Percentiles rank a stretch among this genome's conserved stretches.
Evolutionary conservation across 2,888 invertebrate species (phyloP).

Genomic region (Proisotoma minuta): DNA sequence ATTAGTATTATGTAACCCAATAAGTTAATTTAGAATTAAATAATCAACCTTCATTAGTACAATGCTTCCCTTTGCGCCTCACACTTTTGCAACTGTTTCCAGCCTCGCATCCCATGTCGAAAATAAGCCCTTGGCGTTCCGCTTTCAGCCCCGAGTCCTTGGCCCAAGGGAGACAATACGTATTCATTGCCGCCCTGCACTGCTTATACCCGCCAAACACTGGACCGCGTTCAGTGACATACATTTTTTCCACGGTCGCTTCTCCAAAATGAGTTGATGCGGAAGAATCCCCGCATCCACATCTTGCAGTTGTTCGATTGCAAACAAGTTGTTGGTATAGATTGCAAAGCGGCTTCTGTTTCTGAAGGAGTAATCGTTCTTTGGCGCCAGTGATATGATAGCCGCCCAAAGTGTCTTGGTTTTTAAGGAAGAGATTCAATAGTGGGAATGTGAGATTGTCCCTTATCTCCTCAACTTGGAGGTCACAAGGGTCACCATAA

Average conservation of each 20-base stretch:
- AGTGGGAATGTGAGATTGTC: background rate
- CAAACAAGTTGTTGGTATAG: background rate
- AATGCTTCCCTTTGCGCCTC: background rate
- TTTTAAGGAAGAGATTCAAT: background rate
- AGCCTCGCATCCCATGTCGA: background rate
- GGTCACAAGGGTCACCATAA: background rate
- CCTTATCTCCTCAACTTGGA: background rate
- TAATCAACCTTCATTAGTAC: background rate
- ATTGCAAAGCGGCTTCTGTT: background rate
- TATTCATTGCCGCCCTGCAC: background rate
- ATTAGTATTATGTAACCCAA: background rate
- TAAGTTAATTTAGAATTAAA: background rate
- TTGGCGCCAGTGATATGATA: background rate
- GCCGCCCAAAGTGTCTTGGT: background rate
- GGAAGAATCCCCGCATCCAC: background rate
- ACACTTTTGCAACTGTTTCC: background rate
- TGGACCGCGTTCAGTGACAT: background rate
- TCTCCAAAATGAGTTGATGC: background rate
- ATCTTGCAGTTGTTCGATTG: background rate
- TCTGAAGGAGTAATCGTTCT: background rate
- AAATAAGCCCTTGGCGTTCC: background rate
- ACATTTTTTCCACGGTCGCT: background rate
- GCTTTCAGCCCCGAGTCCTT: background rate
- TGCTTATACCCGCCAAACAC: background rate
- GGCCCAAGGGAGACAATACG: background rate